Base-by-base conservation (phyloP, 2,113 vertebrate genomes). In the Budorcas taxicolor region DNA sequence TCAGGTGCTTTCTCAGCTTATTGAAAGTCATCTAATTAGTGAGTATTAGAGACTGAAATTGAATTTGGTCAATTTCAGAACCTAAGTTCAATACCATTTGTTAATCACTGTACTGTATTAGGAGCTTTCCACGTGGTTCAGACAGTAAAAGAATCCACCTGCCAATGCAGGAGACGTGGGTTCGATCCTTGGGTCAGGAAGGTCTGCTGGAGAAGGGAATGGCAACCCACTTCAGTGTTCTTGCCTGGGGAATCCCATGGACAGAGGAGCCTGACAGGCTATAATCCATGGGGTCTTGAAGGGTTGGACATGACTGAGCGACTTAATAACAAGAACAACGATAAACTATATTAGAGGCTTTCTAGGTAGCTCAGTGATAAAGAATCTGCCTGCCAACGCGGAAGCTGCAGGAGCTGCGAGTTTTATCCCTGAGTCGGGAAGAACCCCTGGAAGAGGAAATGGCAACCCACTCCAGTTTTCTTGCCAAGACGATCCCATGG, bases 61-160 rank as follows among this genome's bases (percentile, higher is more conserved):
- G 80, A 90, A 80, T 27, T 43, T 12, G 31, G 43, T 84, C 84
- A 43, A n/a, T 76, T 97, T 96, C 17, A 84, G 82, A 93, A 97
- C 14, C 25, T 3, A 81, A 82, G 45, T 89, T 94, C n/a, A 55
- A 50, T 91, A 6, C 6, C 21, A 40, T 76, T 58, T 87, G 90
- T 45, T 21, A 74, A 89, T 86, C 11, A 85, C 50, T 91, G 7
- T 55, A 29, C 21, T 76, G 40, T 43, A 27, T 43, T 76, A 25
- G 36, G 71, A 36, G 40, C 36, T 43, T 76, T 43, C 3, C 71
- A 43, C 6, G 5, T 76, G 40, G 12, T 27, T 43, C 40, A 76
- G 23, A 43, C 71, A 27, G 23, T 76, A 27, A 43, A 76, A 76
- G 23, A 76, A 76, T 43, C 71, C 23, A 43, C 23, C 23, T 43